Evolutionary conservation across 1,140 invertebrate species (phyloP), one percentile per base, ranked within the genome.

Genomic region (Phortica variegata): DNA sequence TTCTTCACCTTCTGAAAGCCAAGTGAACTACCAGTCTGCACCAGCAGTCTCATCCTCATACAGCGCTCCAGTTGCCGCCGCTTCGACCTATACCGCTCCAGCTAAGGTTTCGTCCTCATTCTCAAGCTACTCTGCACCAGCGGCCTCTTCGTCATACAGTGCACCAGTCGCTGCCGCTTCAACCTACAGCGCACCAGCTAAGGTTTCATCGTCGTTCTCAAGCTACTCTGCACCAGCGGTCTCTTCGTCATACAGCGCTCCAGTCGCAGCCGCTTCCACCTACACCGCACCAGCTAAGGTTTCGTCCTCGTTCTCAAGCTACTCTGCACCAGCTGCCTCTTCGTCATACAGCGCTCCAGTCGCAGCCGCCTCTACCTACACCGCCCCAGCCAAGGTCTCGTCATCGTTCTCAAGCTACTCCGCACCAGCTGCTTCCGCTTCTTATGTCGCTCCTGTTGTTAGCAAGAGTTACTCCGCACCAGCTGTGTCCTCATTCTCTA

Each of bases 321-420:
- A 59, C 39, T 1, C 45, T 2, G 32, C 46, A 20, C 34, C 38
- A 13, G 36, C 23, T 16, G 23, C 23, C 17, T 33, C 18, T 0
- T 47, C 43, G 9, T 36, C 41, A 6, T 49, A 53, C 13, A 13
- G 44, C 5, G 44, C 44, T 21, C 36, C 54, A 6, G 58, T 54
- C 19, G 43, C 36, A 1, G 49, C 48, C 5, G 18, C 42, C 33
- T n/a, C 10, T 15, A 34, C 33, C 39, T 33, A 37, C 31, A 47
- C 43, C 33, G 43, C 45, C 36, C 34, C 45, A 16, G 49, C 48
- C 40, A 10, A 3, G 12, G 2, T 5, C 21, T 21, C 40, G 29
- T 5, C 40, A 42, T n/a, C n/a, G n/a, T n/a, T n/a, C n/a, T n/a
- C n/a, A 42, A 23, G 20, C 21, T 60, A 58, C 37, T 59, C 60